Conservation (phyloP, 2,797 vertebrate species). For the Acropternis orthonyx region DNA sequence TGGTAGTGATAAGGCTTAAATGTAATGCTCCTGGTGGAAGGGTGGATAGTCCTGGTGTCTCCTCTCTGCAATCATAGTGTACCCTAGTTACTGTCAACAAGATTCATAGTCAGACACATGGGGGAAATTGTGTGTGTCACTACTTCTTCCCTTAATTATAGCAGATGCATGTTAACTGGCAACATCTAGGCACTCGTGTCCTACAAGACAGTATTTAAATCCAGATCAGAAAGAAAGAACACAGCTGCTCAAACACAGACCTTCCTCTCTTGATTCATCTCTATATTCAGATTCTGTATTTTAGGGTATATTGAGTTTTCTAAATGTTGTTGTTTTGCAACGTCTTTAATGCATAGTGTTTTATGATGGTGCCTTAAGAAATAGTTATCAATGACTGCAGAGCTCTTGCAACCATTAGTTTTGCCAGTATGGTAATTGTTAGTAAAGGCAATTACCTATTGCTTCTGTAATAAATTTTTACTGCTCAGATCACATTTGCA, state of each 20-base stretch:
- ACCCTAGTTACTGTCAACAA: neutral
- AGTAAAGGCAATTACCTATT: neutral
- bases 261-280: neutral
- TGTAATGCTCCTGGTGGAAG: neutral
- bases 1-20: neutral
- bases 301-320: neutral
- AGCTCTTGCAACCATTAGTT: neutral
- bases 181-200: neutral
- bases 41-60: neutral
- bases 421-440: neutral
- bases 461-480: constrained; percentile 23
- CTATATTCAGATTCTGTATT: neutral
- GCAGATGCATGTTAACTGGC: neutral
- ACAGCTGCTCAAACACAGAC: neutral
- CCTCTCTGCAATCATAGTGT: neutral
- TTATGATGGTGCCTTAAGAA: neutral
- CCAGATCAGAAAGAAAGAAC: neutral
- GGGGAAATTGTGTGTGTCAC: neutral
- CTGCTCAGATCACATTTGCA: neutral
- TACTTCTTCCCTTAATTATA: neutral
- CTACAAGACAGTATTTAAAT: neutral
- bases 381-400: neutral
- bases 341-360: neutral
- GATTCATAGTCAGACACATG: neutral
- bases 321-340: neutral